These are phyloP conservation scores for Coelopa frigida DNA, from an alignment of 1,140 invertebrate genomes.

Conservation along the genomic window DNA sequence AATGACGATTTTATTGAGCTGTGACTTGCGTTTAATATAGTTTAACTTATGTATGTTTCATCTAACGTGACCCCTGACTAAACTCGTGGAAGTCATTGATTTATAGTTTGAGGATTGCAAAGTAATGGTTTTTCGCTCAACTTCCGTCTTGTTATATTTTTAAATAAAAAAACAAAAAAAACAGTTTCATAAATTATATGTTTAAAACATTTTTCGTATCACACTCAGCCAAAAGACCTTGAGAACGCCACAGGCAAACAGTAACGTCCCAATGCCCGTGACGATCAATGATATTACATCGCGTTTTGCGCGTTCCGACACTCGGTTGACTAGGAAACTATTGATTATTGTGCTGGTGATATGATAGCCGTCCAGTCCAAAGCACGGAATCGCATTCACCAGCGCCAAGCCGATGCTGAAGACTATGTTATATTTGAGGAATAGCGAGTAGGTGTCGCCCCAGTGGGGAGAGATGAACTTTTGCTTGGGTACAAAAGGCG, in stretches of 20 bases:
- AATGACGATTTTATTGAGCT: too few relatives aligned
- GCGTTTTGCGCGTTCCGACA: conserved; percentile 46
- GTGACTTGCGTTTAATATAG: too few relatives aligned
- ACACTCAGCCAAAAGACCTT: conserved; percentile 39
- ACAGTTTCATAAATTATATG: too few relatives aligned
- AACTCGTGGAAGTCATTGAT: too few relatives aligned
- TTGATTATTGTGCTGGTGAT: conserved; percentile 60
- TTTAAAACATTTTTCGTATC: conserved; percentile 26
- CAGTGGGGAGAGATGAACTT: conserved; percentile 57
- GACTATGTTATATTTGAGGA: conserved; percentile 71
- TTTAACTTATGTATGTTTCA: too few relatives aligned
- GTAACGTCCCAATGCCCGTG: conserved; percentile 50
- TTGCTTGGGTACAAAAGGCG: conserved; percentile 73
- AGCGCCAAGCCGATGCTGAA: conserved; percentile 86
- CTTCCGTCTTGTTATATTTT: too few relatives aligned
- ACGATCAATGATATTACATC: conserved; percentile 48
- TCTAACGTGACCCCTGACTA: too few relatives aligned
- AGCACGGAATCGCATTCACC: conserved; percentile 88
- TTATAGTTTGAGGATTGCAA: too few relatives aligned
- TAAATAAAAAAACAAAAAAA: too few relatives aligned
- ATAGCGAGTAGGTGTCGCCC: conserved; percentile 59
- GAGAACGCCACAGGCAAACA: conserved; percentile 37
- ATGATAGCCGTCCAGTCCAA: conserved; percentile 85
- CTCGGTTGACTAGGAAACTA: conserved; percentile 47
- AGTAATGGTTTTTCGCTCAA: too few relatives aligned